These are phyloP conservation scores for Zaprionus gabonicus DNA, from an alignment of 1,140 invertebrate genomes.

Conservation along the genomic window DNA sequence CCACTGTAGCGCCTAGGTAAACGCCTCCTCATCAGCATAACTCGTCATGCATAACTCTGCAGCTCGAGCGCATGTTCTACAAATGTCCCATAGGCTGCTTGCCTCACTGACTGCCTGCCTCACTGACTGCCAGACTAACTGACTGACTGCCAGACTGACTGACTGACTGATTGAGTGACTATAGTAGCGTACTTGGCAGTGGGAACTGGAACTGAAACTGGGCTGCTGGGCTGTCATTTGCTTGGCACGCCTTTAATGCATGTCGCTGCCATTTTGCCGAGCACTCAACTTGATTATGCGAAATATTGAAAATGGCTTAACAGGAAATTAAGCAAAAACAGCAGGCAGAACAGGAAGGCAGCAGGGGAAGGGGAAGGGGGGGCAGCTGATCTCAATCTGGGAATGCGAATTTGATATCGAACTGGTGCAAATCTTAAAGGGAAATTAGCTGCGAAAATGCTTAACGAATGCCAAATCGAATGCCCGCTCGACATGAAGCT, in stretches of 20 bases:
- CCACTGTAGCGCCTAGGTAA: conserved; percentile 48
- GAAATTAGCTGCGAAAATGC: conserved; percentile 80
- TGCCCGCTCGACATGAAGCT: conserved; percentile 5
- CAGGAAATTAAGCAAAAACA: conserved; percentile 78
- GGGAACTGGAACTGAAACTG: conserved; percentile 16
- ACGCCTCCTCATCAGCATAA: conserved; percentile 76
- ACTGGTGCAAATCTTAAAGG: conserved; percentile 73
- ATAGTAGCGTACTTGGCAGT: conserved; percentile 31
- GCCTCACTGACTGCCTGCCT: conserved; percentile 6
- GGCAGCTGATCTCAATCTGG: conserved; percentile 28
- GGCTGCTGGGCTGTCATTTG: conserved; percentile 46
- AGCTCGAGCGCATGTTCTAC: conserved; percentile 48
- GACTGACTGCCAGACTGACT: conserved; percentile 38
- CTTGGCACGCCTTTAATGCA: conserved; percentile 70
- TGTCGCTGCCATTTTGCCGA: conserved; percentile 67
- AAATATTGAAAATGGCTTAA: conserved; percentile 77
- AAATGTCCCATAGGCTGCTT: conserved; percentile 48
- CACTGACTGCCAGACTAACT: conserved; percentile 30
- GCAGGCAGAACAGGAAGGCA: conserved; percentile 28
- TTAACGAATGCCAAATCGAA: conserved; percentile 69
- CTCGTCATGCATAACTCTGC: conserved; percentile 73
- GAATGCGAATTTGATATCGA: conserved; percentile 57
- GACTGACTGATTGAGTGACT: conserved; percentile 42
- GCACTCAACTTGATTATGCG: conserved; percentile 45
- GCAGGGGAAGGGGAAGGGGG: background rate